Conservation (phyloP, 1,140 invertebrate species). For the Spodoptera litura region DNA sequence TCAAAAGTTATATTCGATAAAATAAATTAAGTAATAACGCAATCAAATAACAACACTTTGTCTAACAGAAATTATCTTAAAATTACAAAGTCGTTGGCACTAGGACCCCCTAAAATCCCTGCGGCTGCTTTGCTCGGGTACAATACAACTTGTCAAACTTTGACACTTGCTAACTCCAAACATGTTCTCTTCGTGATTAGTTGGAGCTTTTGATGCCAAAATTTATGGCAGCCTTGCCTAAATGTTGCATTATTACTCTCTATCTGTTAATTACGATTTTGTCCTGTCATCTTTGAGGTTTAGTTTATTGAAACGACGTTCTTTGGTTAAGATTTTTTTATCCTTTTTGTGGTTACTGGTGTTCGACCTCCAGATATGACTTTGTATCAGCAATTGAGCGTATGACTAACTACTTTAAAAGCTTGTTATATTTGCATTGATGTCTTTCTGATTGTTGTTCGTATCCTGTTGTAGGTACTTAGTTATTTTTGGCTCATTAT, state of each 20-base stretch:
- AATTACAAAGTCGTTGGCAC: constrained; percentile 14
- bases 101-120: constrained; percentile 8
- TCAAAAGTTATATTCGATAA: neutral
- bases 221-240: constrained; percentile 27
- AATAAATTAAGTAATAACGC: neutral
- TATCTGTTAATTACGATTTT: constrained; percentile 19
- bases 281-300: constrained; percentile 12
- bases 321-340: neutral
- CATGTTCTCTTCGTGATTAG: constrained; percentile 35
- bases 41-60: constrained; percentile 14
- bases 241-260: constrained; percentile 26
- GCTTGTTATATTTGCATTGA: constrained; percentile 7
- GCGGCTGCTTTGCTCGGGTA: constrained; percentile 15
- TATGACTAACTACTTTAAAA: constrained; percentile 3
- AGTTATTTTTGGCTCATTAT: constrained; percentile 1
- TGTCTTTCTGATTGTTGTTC: constrained; percentile 13
- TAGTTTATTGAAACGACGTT: neutral
- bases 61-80: constrained; percentile 15
- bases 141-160: constrained; percentile 41
- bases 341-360: neutral
- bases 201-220: constrained; percentile 37
- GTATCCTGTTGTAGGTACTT: constrained; percentile 12
- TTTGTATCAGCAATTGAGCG: neutral
- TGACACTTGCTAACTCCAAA: constrained; percentile 32
- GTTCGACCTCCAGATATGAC: neutral